A percentile compares a stretch with the other conserved stretches of the same genome.
These are phyloP conservation scores for Neria commutata DNA, from an alignment of 2,888 invertebrate genomes.

Conservation along the genomic window DNA sequence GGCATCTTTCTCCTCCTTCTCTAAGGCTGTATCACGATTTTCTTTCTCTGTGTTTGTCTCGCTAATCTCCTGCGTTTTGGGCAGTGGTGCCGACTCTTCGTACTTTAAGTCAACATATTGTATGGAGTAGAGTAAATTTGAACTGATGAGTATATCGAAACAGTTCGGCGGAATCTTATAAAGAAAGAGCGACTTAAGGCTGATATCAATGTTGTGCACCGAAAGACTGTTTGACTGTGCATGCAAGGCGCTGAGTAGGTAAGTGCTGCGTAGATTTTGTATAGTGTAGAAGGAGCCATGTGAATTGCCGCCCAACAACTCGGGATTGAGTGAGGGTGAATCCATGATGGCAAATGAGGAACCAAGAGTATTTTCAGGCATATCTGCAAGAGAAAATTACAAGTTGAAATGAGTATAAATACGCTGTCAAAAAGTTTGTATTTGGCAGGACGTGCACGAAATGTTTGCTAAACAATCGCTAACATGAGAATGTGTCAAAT, in stretches of 20 bases:
- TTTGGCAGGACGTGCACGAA: conserved; percentile 10
- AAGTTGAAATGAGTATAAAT: not conserved
- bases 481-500: conserved; percentile 10
- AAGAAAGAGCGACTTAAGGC: conserved; percentile 70
- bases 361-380: conserved; percentile 51
- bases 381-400: conserved; percentile 44
- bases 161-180: conserved; percentile 72
- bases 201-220: conserved; percentile 72
- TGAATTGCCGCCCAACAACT: conserved; percentile 56
- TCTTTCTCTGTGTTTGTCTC: conserved; percentile 44
- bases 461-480: not conserved
- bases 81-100: conserved; percentile 27
- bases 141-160: conserved; percentile 70
- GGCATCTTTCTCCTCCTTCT: conserved; percentile 38
- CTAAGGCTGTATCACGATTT: conserved; percentile 42
- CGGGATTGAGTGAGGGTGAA: conserved; percentile 58
- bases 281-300: conserved; percentile 59
- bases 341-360: conserved; percentile 58
- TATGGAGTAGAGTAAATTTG: conserved; percentile 70
- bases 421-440: conserved; percentile 14
- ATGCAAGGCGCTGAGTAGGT: conserved; percentile 60
- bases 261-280: conserved; percentile 59
- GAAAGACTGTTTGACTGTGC: conserved; percentile 58
- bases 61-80: conserved; percentile 26
- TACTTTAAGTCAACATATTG: conserved; percentile 61